Conservation (phyloP, 2,888 invertebrate species). For the Maniola hyperantus region DNA sequence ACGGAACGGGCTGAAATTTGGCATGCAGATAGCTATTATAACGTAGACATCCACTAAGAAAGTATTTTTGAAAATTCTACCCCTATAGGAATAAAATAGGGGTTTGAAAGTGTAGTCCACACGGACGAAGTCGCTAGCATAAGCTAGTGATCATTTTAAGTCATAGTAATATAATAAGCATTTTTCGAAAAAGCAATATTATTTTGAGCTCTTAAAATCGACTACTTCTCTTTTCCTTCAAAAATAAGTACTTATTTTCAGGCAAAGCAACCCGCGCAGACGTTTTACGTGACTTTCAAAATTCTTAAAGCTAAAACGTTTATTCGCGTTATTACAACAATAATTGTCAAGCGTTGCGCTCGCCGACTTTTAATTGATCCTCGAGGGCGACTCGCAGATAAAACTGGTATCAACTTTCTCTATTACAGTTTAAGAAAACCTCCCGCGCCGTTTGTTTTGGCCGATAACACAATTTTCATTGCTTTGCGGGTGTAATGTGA, state of each 20-base stretch:
- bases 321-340: constrained; percentile 71
- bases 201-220: background rate
- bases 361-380: constrained; percentile 83
- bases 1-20: too few species aligned
- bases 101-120: too few species aligned
- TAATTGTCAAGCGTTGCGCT: constrained; percentile 71
- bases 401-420: constrained; percentile 80
- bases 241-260: constrained; percentile 3
- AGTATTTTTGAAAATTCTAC: too few species aligned
- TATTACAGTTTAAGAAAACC: constrained; percentile 81
- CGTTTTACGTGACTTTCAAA: constrained; percentile 45
- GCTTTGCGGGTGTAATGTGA: constrained; percentile 55
- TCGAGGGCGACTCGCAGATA: constrained; percentile 79
- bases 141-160: too few species aligned
- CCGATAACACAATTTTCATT: constrained; percentile 75
- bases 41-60: too few species aligned
- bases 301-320: constrained; percentile 50
- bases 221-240: background rate
- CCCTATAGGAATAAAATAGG: too few species aligned
- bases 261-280: constrained; percentile 33
- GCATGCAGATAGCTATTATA: too few species aligned
- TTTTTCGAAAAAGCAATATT: background rate
- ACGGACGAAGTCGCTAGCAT: too few species aligned
- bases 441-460: constrained; percentile 56
- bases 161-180: too few species aligned